phyloP scores from a whole-genome alignment of 1,140 invertebrate genomes.

The Ganaspis sp. region DNA sequence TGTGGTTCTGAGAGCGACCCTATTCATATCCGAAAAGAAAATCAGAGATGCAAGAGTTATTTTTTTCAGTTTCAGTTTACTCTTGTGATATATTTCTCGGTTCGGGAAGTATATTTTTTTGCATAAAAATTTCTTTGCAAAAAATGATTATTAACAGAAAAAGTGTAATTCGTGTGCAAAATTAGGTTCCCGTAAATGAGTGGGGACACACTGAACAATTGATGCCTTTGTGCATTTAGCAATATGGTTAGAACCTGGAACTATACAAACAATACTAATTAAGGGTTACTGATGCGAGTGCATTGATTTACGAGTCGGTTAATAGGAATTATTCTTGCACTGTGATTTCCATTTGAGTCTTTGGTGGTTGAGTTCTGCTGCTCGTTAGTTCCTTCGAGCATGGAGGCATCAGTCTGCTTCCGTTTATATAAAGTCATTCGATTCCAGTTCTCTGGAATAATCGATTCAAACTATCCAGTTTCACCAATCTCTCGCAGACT shows the following conservation, averaged over 20 bases:
- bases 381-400: conserved; percentile 44
- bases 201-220: not conserved
- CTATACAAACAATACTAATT: conserved; percentile 48
- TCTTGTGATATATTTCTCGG: too few species aligned
- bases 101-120: too few species aligned
- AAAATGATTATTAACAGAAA: not conserved
- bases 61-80: too few species aligned
- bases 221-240: conserved; percentile 34
- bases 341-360: conserved; percentile 48
- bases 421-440: not conserved
- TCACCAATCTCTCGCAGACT: not conserved
- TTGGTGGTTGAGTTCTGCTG: conserved; percentile 17
- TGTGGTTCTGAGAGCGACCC: too few species aligned
- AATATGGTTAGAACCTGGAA: conserved; percentile 37
- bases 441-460: conserved; percentile 13
- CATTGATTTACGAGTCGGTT: conserved; percentile 38
- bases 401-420: conserved; percentile 6
- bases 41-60: too few species aligned
- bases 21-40: too few species aligned
- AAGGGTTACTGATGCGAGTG: conserved; percentile 44
- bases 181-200: not conserved
- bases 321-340: conserved; percentile 52
- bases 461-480: conserved; percentile 20
- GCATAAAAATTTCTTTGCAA: too few species aligned
- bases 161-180: not conserved